Base-by-base conservation (phyloP, 1,140 invertebrate species). In the Anastrepha obliqua region DNA sequence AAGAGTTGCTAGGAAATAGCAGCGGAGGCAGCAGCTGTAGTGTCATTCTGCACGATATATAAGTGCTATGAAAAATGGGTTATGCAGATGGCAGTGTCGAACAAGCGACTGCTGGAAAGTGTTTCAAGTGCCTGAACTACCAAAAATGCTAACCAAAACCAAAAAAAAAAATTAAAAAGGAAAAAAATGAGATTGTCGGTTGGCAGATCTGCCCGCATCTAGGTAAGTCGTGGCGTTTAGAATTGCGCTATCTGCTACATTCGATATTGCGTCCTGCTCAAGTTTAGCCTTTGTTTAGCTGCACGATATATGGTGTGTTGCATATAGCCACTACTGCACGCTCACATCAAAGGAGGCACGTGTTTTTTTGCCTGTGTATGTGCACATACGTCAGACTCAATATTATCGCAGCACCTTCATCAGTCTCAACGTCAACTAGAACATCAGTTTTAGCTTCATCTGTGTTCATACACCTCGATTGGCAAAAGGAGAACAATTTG, bases 21-120 rank as follows among this genome's bases (percentile, higher is more conserved):
- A 81, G 47, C 74, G 74, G 47, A 81, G 44, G 74, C 74, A 81
- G 74, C 74, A 81, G 74, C 74, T 81, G 47, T 81, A 81, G 74
- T 81, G 51, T 47, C n/a, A 20, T 51, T 42, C n/a, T 2, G 9
- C 47, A 51, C n/a, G 55, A 81, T 11, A 81, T 55, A 81, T 55
- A 81, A 81, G 74, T 81, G 74, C 74, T 11, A 81, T 81, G 74
- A 81, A 81, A 81, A 81, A 81, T 81, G 47, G 74, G 47, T 81
- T 81, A 81, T 81, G 74, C 74, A 81, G 51, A 81, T 81, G 74
- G 47, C 74, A 81, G 74, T 81, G 74, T 81, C 47, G 47, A 55
- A 78, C 39, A 17, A 20, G n/a, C 17, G 17, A 13, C 20, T 42
- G 6, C 47, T 9, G 74, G 74, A 58, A 81, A n/a, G 74, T 81